Conservation (phyloP, 1,140 invertebrate species). For the Elymnias hypermnestra region DNA sequence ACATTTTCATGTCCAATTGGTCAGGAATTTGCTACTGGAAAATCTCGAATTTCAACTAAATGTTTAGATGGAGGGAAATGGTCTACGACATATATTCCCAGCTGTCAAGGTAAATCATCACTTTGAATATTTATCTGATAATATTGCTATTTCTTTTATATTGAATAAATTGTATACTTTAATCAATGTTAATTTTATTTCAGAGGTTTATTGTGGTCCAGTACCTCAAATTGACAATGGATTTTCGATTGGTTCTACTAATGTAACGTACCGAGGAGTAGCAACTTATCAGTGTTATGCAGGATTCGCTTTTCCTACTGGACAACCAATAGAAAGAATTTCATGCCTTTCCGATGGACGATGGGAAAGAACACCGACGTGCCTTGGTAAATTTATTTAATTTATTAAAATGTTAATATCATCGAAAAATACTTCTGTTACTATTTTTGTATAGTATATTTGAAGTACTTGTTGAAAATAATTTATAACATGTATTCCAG, state of each 20-base stretch:
- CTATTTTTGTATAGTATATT: too few relatives aligned
- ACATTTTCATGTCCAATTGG: conserved; percentile 94
- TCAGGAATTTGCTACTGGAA: conserved; percentile 95
- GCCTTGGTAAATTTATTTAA: conserved; percentile 86
- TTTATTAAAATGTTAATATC: too few relatives aligned
- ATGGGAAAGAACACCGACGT: conserved; percentile 94
- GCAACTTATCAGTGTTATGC: conserved; percentile 98
- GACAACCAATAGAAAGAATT: conserved; percentile 91
- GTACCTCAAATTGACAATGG: conserved; percentile 98
- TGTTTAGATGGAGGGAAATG: conserved; percentile 94
- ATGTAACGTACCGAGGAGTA: conserved; percentile 94
- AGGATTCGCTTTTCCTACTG: conserved; percentile 94
- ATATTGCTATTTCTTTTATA: not conserved
- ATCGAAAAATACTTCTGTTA: conserved; percentile 17
- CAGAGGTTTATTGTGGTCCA: conserved; percentile 97
- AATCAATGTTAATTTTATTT: conserved; percentile 27
- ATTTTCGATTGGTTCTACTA: conserved; percentile 95
- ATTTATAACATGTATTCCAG: too few relatives aligned
- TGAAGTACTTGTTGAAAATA: too few relatives aligned
- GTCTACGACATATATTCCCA: conserved; percentile 94
- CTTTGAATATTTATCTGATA: not conserved
- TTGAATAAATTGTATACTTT: not conserved
- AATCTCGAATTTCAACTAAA: conserved; percentile 87
- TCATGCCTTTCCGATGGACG: conserved; percentile 91
- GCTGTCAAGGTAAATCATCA: conserved; percentile 86